These are phyloP conservation scores for Lutraria lutraria DNA, from an alignment of 2,888 invertebrate genomes.

Conservation along the genomic window DNA sequence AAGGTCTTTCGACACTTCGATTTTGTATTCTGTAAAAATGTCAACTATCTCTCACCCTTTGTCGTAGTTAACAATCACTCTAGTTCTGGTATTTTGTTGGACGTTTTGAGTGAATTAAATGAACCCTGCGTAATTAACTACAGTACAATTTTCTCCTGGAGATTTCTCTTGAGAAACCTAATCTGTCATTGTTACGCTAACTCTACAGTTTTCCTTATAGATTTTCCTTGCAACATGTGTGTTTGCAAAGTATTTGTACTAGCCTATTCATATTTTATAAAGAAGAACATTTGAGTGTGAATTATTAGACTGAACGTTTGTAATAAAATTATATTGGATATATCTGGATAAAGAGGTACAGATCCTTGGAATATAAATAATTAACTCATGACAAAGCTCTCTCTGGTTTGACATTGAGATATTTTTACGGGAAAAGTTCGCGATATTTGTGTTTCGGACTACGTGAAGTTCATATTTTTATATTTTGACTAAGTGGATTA, in stretches of 20 bases:
- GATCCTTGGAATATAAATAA: not conserved
- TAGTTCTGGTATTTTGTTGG: not conserved
- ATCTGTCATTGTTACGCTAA: constrained; percentile 17
- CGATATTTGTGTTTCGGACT: too few relatives aligned
- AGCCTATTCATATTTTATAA: constrained; percentile 28
- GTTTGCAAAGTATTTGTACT: not conserved
- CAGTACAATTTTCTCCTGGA: constrained; percentile 25
- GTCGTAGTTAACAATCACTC: not conserved
- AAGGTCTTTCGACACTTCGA: too few relatives aligned
- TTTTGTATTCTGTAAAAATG: not conserved
- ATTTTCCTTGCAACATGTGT: constrained; percentile 33
- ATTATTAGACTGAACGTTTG: not conserved
- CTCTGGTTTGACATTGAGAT: too few relatives aligned
- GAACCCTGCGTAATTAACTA: constrained; percentile 24
- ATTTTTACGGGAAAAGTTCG: too few relatives aligned
- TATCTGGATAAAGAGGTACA: not conserved
- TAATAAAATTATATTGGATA: not conserved
- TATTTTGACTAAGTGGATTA: too few relatives aligned
- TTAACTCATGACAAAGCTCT: not conserved
- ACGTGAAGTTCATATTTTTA: too few relatives aligned
- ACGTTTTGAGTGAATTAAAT: not conserved
- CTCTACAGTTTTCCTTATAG: constrained; percentile 27
- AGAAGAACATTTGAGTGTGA: not conserved
- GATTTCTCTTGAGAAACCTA: constrained; percentile 16
- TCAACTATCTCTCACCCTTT: not conserved